These are phyloP conservation scores for Toxostoma redivivum DNA, from an alignment of 2,113 vertebrate species.

Conservation along the genomic window DNA sequence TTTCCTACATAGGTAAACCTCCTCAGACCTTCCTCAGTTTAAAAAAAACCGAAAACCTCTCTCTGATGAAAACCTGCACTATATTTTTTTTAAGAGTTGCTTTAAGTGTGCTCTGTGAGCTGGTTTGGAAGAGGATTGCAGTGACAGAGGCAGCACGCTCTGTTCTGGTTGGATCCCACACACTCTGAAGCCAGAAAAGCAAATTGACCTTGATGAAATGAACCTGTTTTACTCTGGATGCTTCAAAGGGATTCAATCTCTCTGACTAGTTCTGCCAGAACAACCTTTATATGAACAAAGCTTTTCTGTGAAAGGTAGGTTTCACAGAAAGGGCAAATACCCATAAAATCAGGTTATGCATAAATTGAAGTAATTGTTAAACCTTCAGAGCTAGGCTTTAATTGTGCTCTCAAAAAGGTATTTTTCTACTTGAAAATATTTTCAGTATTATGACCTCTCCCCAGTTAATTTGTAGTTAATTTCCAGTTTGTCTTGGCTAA, in stretches of 20 bases:
- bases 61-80: not conserved
- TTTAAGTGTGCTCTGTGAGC: not conserved
- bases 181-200: not conserved
- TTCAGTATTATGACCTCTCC: not conserved
- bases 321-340: not conserved
- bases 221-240: not conserved
- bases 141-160: not conserved
- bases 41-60: not conserved
- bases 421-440: not conserved
- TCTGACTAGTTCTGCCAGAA: not conserved
- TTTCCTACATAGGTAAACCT: not conserved
- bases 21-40: not conserved
- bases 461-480: not conserved
- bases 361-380: not conserved
- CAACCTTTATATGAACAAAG: not conserved
- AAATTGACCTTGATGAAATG: not conserved
- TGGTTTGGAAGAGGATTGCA: not conserved
- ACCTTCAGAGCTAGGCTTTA: not conserved
- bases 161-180: not conserved
- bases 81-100: not conserved
- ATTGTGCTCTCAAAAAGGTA: not conserved
- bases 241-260: not conserved
- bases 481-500: not conserved
- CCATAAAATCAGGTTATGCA: not conserved
- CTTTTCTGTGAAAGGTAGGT: not conserved